Conservation (phyloP, 2,888 invertebrate genomes). For the Pteria penguin region DNA sequence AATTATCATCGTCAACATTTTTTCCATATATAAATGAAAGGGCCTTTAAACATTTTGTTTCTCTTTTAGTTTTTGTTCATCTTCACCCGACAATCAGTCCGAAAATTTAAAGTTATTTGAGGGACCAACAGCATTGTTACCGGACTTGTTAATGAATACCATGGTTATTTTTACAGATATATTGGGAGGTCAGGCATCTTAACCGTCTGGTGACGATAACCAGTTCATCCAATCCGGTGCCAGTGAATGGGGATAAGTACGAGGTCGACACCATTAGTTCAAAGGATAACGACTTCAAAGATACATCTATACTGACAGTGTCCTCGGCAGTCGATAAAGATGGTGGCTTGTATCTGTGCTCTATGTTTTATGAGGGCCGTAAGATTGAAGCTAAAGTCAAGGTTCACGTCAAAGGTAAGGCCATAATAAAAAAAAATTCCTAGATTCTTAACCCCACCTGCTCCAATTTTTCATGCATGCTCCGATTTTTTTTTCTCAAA, state of each 20-base stretch:
- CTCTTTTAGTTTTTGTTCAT: no score
- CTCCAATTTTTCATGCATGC: background rate
- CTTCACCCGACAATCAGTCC: no score
- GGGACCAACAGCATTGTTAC: no score
- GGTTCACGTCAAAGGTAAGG: constrained; percentile 26
- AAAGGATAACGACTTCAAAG: constrained; percentile 5
- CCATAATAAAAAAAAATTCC: no score
- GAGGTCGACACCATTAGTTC: constrained; percentile 17
- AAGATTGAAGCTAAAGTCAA: background rate
- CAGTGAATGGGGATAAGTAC: constrained; percentile 32
- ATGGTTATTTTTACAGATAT: background rate
- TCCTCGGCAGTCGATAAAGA: constrained; percentile 17
- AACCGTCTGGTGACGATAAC: constrained; percentile 1
- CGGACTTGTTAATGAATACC: background rate
- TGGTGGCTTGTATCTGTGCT: constrained; percentile 24
- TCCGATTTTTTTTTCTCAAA: no score
- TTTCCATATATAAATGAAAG: no score
- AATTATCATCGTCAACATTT: no score
- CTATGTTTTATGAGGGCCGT: constrained; percentile 11
- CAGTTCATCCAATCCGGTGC: constrained; percentile 14
- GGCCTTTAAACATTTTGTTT: no score
- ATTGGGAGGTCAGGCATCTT: background rate
- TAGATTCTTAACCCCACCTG: background rate
- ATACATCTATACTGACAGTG: constrained; percentile 21
- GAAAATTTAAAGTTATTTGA: no score